phyloP scores from a whole-genome alignment of 1,140 invertebrate species.

The Nasonia vitripennis region DNA sequence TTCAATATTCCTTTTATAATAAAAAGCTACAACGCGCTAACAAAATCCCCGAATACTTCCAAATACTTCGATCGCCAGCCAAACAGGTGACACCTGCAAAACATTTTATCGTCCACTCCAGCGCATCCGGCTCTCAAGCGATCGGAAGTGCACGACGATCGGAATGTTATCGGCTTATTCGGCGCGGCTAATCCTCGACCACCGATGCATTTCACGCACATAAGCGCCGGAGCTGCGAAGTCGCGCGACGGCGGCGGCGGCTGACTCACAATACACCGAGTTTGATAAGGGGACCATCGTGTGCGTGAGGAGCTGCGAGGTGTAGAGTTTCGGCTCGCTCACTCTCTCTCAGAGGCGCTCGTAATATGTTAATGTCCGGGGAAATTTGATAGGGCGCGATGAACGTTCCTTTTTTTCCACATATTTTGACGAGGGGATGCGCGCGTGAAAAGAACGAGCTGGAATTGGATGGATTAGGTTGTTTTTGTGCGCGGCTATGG shows the following conservation, averaged over 20 bases:
- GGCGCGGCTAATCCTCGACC: slow-evolving; percentile 23
- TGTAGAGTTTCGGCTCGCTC: slow-evolving; percentile 38
- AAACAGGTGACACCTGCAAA: slow-evolving; percentile 23
- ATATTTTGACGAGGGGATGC: neutral
- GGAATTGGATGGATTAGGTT: neutral
- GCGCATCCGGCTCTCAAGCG: slow-evolving; percentile 28
- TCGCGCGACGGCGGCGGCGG: neutral
- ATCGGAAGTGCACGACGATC: slow-evolving; percentile 40
- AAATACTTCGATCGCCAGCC: neutral
- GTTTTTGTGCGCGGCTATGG: neutral
- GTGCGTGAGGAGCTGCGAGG: slow-evolving; percentile 7
- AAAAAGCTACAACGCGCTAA: too few species aligned
- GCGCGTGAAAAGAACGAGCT: neutral
- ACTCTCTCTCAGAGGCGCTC: neutral
- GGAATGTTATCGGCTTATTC: slow-evolving; percentile 44
- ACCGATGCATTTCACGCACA: neutral
- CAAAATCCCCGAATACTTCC: too few species aligned
- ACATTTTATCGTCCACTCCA: neutral
- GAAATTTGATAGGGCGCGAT: slow-evolving; percentile 48
- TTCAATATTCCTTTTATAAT: too few species aligned
- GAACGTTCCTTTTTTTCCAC: slow-evolving; percentile 23
- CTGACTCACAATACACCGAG: slow-evolving; percentile 32
- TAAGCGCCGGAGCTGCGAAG: neutral
- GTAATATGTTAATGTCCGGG: slow-evolving; percentile 51
- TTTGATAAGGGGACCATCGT: slow-evolving; percentile 25